Conservation (phyloP, 35 echinoderm and acorn worm genomes). For the Diadema setosum region DNA sequence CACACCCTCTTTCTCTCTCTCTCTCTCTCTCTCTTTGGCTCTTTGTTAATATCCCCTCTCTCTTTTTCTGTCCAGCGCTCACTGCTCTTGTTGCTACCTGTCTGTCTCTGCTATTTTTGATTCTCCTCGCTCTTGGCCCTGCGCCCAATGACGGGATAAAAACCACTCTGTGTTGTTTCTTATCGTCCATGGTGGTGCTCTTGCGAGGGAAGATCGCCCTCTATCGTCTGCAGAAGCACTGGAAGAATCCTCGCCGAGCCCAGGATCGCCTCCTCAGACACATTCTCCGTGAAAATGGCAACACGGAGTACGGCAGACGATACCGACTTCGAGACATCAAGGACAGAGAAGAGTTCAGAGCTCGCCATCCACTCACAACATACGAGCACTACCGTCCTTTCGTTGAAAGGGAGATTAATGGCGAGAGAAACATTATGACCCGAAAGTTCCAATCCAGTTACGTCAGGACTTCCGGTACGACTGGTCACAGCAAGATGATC, state of each 20-base stretch:
- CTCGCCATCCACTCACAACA: conserved; percentile 57
- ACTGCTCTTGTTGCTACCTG: too few relatives aligned
- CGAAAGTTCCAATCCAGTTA: conserved; percentile 7
- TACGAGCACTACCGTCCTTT: conserved; percentile 71
- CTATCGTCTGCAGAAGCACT: background rate
- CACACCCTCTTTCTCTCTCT: too few relatives aligned
- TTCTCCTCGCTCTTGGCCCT: background rate
- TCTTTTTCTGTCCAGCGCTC: too few relatives aligned
- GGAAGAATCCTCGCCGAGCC: background rate
- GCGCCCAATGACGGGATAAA: background rate
- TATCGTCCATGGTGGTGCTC: background rate
- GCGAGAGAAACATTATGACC: conserved; percentile 57
- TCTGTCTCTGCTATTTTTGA: background rate
- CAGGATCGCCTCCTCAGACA: conserved; percentile 46
- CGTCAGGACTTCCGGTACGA: conserved; percentile 62
- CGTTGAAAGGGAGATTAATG: conserved; percentile 33
- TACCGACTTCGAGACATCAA: conserved; percentile 17
- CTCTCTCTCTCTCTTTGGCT: too few relatives aligned
- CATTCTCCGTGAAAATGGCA: background rate
- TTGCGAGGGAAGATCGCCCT: background rate
- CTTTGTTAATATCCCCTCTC: too few relatives aligned
- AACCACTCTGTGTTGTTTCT: background rate
- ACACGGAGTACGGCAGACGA: conserved; percentile 48
- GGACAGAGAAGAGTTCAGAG: conserved; percentile 21
- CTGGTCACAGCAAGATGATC: conserved; percentile 48